Percentiles rank a stretch among this genome's conserved stretches.
phyloP scores from a whole-genome alignment of 2,113 vertebrate species.

The Phalacrocorax carbo region DNA sequence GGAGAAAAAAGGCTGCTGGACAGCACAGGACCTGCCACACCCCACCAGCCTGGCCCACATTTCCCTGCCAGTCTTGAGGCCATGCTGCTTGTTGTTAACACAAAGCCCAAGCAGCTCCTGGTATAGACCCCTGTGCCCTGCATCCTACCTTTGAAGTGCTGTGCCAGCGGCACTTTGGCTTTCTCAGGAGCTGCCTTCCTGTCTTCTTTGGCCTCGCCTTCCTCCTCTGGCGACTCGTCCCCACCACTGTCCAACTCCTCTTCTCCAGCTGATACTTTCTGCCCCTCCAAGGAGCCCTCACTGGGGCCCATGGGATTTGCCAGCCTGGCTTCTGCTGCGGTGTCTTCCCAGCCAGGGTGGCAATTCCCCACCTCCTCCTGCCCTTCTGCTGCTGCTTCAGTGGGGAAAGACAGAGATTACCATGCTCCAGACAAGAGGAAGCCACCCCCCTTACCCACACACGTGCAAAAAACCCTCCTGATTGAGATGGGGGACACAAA shows the following conservation, averaged over 20 bases:
- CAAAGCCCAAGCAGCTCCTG: background rate
- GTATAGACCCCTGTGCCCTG: fast-evolving
- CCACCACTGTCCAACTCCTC: background rate
- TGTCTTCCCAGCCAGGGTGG: slow-evolving; percentile 8
- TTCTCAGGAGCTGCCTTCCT: slow-evolving; percentile 3
- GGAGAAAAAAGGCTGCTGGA: background rate
- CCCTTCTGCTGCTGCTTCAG: background rate
- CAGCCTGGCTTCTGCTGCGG: background rate
- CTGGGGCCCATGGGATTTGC: background rate
- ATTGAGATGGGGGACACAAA: background rate
- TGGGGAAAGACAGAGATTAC: background rate
- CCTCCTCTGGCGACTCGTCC: background rate
- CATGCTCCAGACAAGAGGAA: background rate
- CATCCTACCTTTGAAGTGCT: slow-evolving; percentile 65
- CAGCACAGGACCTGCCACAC: background rate
- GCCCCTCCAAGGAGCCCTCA: background rate
- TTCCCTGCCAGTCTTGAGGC: background rate
- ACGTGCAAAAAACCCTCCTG: background rate
- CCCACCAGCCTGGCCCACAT: background rate
- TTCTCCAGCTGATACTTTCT: background rate
- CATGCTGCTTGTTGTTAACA: background rate
- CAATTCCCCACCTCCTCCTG: slow-evolving; percentile 7
- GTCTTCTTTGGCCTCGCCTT: background rate
- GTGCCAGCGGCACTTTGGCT: background rate
- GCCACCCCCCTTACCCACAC: background rate